Evolutionary conservation across 2,797 vertebrate genomes (phyloP).

Genomic region (Chelonia mydas): DNA sequence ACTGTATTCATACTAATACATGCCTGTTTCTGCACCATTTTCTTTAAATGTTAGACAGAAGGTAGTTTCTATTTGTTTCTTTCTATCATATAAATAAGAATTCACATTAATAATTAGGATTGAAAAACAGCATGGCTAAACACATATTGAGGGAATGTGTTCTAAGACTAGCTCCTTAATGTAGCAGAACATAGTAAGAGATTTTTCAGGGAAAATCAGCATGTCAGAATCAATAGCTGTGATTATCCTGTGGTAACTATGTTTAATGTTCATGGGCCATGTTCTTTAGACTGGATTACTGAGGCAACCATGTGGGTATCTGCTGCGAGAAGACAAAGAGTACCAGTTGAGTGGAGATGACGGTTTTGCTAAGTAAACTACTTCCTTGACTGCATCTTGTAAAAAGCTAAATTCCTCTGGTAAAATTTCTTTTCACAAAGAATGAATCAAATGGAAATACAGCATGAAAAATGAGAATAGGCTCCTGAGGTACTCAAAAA

Average conservation of each 20-base stretch:
- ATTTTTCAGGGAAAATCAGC: conserved; percentile 30
- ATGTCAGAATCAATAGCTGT: conserved; percentile 49
- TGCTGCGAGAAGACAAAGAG: conserved; percentile 70
- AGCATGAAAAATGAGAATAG: conserved; percentile 79
- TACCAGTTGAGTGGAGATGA: conserved; percentile 46
- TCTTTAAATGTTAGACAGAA: background rate
- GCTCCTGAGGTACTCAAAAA: conserved; percentile 50
- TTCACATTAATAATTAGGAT: background rate
- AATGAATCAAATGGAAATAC: conserved; percentile 80
- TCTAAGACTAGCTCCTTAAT: background rate
- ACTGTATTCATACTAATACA: fast-evolving
- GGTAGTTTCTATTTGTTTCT: background rate
- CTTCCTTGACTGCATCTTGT: conserved; percentile 66
- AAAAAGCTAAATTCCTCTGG: conserved; percentile 55
- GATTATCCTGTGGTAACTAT: conserved; percentile 30
- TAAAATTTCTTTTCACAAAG: conserved; percentile 73
- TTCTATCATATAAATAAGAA: background rate
- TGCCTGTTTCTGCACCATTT: fast-evolving
- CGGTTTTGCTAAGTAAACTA: conserved; percentile 48
- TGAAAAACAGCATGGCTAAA: background rate
- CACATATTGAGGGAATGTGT: background rate
- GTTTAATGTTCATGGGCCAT: conserved; percentile 21
- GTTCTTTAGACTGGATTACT: conserved; percentile 46
- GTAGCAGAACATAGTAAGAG: background rate
- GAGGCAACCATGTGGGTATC: conserved; percentile 47